Evolutionary conservation across 1,140 invertebrate species (phyloP).

Genomic region (Drosophila ogumai): DNA sequence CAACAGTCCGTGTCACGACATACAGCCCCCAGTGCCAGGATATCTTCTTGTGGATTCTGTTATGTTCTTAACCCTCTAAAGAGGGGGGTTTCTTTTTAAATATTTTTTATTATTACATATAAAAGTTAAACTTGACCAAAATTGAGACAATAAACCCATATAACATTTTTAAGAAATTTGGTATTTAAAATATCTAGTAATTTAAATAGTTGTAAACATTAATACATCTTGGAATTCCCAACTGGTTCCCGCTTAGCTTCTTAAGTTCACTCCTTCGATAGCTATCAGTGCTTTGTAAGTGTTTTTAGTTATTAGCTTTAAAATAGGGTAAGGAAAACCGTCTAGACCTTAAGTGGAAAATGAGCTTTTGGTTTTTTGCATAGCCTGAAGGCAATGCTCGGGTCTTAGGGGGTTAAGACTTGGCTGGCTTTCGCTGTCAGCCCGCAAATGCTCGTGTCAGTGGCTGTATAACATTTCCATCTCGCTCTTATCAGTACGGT

Average conservation of each 20-base stretch:
- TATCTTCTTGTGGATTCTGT: background rate
- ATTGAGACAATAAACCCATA: too few species aligned
- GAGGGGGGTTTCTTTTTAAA: background rate
- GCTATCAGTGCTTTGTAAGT: too few species aligned
- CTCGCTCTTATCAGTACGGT: constrained; percentile 42
- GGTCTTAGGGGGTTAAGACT: constrained; percentile 30
- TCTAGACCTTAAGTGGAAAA: constrained; percentile 10
- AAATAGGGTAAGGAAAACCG: too few species aligned
- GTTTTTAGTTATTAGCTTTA: constrained; percentile 7
- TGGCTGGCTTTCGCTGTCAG: constrained; percentile 37
- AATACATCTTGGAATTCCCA: background rate
- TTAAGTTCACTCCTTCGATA: too few species aligned
- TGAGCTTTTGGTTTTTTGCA: constrained; percentile 4
- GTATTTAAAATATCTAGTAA: too few species aligned
- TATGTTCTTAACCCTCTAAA: constrained; percentile 18
- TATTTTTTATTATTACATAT: background rate
- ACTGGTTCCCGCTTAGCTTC: background rate
- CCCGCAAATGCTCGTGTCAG: constrained; percentile 30
- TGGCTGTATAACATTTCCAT: constrained; percentile 53
- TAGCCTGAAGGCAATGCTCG: background rate
- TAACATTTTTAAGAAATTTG: too few species aligned
- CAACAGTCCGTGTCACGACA: constrained; percentile 44
- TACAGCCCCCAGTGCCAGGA: background rate
- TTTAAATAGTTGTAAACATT: background rate
- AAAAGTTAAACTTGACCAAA: too few species aligned